Evolutionary conservation across 23 tunicate species (phyloP).

Genomic region (Diplosoma virens): DNA sequence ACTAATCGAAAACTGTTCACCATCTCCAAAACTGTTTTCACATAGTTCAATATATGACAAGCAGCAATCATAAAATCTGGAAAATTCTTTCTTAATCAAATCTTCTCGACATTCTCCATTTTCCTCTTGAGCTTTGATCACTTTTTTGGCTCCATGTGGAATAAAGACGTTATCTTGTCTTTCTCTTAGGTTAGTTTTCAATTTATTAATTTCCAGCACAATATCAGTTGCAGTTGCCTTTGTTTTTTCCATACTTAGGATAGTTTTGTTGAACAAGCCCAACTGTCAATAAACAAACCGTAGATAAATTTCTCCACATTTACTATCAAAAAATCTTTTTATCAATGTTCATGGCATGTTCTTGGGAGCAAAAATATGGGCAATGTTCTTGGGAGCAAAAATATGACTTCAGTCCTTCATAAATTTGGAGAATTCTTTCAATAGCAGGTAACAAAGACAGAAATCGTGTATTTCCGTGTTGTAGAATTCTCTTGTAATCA

Average conservation of each 20-base stretch:
- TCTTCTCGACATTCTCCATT: slow-evolving; percentile 12
- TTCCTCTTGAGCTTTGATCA: slow-evolving; percentile 25
- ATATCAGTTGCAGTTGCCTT: slow-evolving; percentile 25
- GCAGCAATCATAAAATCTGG: slow-evolving; percentile 39
- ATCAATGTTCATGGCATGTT: too few species aligned
- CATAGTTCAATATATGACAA: slow-evolving; percentile 47
- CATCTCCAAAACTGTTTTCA: too few species aligned
- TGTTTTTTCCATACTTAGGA: slow-evolving; percentile 36
- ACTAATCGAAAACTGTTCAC: too few species aligned
- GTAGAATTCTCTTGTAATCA: slow-evolving; percentile 29
- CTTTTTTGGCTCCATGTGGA: slow-evolving; percentile 20
- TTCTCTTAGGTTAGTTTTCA: slow-evolving; percentile 34
- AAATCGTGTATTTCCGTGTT: slow-evolving; percentile 40
- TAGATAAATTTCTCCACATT: slow-evolving; percentile 26
- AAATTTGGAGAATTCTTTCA: slow-evolving; percentile 32
- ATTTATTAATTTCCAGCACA: slow-evolving; percentile 23
- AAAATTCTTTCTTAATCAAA: slow-evolving; percentile 26
- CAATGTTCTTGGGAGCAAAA: slow-evolving; percentile 33
- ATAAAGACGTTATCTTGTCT: slow-evolving; percentile 50
- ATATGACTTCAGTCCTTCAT: slow-evolving; percentile 21
- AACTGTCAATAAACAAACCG: slow-evolving; percentile 18
- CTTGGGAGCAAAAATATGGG: too few species aligned
- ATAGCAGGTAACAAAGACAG: slow-evolving; percentile 27
- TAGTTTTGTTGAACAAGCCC: slow-evolving; percentile 43
- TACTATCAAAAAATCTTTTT: slow-evolving; percentile 7